A percentile compares a stretch with the other conserved stretches of the same genome.
phyloP scores from a whole-genome alignment of 2,797 vertebrate genomes.

The Manis crassicaudata region DNA sequence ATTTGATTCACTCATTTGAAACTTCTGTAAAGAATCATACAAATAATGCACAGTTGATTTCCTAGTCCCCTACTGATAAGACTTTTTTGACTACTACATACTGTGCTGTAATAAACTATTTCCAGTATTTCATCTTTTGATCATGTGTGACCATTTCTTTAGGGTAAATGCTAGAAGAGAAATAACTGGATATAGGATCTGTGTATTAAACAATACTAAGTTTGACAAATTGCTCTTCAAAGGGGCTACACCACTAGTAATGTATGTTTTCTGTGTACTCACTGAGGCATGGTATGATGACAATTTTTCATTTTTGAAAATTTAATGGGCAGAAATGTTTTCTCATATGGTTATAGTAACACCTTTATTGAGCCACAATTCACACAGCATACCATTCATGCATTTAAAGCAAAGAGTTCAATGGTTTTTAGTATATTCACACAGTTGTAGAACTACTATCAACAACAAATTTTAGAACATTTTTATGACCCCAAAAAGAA shows the following conservation, averaged over 20 bases:
- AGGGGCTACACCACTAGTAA: not conserved
- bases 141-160: not conserved
- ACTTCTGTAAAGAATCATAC: not conserved
- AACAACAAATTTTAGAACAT: not conserved
- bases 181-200: not conserved
- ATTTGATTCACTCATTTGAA: constrained; percentile 26
- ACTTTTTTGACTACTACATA: not conserved
- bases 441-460: not conserved
- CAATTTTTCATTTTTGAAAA: not conserved
- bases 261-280: not conserved
- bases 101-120: not conserved
- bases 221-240: not conserved
- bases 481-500: not conserved
- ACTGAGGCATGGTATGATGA: not conserved
- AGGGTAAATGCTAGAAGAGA: constrained; percentile 34
- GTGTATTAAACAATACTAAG: not conserved
- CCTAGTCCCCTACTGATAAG: not conserved
- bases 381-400: not conserved
- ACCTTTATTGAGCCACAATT: not conserved
- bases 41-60: not conserved
- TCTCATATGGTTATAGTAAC: not conserved
- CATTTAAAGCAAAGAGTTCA: not conserved
- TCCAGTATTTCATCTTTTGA: not conserved
- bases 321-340: not conserved
- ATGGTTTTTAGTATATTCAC: not conserved